Evolutionary conservation across 1,140 invertebrate species (phyloP).

Genomic region (Drosophila prosaltans): DNA sequence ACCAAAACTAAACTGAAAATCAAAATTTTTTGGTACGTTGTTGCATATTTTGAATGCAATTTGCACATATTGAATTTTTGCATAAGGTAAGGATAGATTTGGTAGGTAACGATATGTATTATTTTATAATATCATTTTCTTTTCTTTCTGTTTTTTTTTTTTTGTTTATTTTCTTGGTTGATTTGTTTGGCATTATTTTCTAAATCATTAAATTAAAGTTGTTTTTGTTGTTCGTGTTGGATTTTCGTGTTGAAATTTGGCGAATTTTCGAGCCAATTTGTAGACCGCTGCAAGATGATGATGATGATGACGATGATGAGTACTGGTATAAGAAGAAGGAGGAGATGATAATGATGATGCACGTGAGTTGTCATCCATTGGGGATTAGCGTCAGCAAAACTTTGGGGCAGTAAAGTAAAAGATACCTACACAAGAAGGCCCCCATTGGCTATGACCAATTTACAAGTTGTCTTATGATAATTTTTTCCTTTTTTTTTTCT

Average conservation of each 20-base stretch:
- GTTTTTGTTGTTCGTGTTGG: slow-evolving; percentile 25
- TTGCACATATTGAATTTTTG: slow-evolving; percentile 61
- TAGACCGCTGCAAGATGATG: not conserved
- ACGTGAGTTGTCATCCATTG: slow-evolving; percentile 17
- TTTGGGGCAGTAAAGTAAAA: not conserved
- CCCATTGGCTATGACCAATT: slow-evolving; percentile 11
- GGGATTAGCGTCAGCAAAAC: slow-evolving; percentile 7
- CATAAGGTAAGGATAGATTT: not conserved
- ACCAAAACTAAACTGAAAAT: not conserved
- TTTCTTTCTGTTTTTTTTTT: slow-evolving; percentile 6
- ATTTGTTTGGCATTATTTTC: slow-evolving; percentile 73
- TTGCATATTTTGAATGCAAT: slow-evolving; percentile 56
- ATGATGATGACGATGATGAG: not conserved
- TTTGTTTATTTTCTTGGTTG: slow-evolving; percentile 35
- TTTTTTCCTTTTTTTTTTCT: not conserved
- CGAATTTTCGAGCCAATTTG: slow-evolving; percentile 9
- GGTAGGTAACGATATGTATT: slow-evolving; percentile 29
- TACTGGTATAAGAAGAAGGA: not conserved
- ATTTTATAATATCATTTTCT: slow-evolving; percentile 13
- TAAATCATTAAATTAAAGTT: slow-evolving; percentile 76
- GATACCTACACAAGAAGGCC: not conserved
- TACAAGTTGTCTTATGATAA: slow-evolving; percentile 9
- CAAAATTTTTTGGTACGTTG: not conserved
- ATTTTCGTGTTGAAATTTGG: slow-evolving; percentile 6
- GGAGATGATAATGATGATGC: slow-evolving; percentile 15